phyloP scores from a whole-genome alignment of 2,113 vertebrate genomes.

The Heloderma charlesbogerti region DNA sequence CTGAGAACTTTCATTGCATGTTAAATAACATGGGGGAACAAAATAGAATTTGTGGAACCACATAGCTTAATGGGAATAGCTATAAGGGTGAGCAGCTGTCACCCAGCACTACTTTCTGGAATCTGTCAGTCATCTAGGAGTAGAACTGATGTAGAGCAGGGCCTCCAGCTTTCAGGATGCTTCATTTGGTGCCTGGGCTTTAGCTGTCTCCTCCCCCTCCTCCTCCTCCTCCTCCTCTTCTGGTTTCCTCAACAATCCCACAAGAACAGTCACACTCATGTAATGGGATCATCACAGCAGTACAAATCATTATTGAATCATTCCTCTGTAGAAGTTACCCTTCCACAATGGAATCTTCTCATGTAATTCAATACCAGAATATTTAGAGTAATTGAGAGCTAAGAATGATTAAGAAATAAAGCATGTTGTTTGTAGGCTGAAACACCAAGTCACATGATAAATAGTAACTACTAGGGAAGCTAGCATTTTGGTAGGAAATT shows the following conservation, averaged over 20 bases:
- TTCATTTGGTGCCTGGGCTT: too few relatives aligned
- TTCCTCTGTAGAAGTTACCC: background rate
- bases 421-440: background rate
- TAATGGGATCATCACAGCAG: background rate
- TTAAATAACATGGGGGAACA: background rate
- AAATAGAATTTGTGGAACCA: background rate
- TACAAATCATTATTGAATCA: background rate
- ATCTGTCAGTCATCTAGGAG: background rate
- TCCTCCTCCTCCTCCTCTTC: background rate
- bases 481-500: background rate
- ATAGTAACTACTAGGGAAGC: background rate
- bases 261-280: too few relatives aligned
- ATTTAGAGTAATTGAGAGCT: background rate
- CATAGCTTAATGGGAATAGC: background rate
- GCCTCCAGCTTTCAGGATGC: background rate
- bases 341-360: background rate
- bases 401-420: too few relatives aligned
- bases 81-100: background rate
- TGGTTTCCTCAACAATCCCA: background rate
- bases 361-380: background rate
- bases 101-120: background rate
- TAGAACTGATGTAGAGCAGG: background rate
- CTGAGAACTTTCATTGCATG: background rate
- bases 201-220: too few relatives aligned
- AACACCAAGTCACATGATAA: background rate